Evolutionary conservation across 64 coral and sea anemone species (phyloP), one percentile per base, ranked within the genome.

Genomic region (Dendronephthya gigantea): DNA sequence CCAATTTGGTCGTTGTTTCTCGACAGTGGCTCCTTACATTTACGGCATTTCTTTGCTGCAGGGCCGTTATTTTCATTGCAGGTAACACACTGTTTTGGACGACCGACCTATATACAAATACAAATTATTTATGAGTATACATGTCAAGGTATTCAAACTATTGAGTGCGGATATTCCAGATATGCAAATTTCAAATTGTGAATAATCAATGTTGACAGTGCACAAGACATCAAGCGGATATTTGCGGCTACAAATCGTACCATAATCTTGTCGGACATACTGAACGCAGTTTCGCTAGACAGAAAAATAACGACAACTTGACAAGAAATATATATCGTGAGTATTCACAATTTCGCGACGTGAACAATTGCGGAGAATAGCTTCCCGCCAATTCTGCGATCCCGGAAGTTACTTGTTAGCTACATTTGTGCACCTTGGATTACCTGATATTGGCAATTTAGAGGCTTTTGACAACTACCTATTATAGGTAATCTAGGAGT

Each of bases 161-260:
- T 30, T 74, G 11, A 35, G 17, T 70, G 66, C 25, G 50, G 13
- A 22, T 52, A 28, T n/a, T 35, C 19, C 68, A 28, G 32, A 74
- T 74, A 74, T 74, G 68, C n/a, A n/a, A n/a, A n/a, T n/a, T n/a
- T n/a, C 68, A 74, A 74, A 74, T 74, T 52, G 50, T 22, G 50
- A 52, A 52, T 52, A 1, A 52, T 52, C 50, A 50, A 50, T 50
- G 48, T 50, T 50, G 48, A 50, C 48, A 50, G 48, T 50, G 48
- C n/a, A n/a, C n/a, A n/a, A n/a, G n/a, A n/a, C 48, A 50, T 50
- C 48, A 50, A 52, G 50, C 13, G 50, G 50, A 52, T 7, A 52
- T 22, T 52, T 52, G 50, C 50, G 50, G 50, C 50, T 52, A 52
- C 1, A 52, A 52, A 52, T 52, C 50, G 50, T 52, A 52, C 50